These are phyloP conservation scores for Lasioglossum zephyrum DNA, from an alignment of 2,888 invertebrate genomes.

Conservation along the genomic window DNA sequence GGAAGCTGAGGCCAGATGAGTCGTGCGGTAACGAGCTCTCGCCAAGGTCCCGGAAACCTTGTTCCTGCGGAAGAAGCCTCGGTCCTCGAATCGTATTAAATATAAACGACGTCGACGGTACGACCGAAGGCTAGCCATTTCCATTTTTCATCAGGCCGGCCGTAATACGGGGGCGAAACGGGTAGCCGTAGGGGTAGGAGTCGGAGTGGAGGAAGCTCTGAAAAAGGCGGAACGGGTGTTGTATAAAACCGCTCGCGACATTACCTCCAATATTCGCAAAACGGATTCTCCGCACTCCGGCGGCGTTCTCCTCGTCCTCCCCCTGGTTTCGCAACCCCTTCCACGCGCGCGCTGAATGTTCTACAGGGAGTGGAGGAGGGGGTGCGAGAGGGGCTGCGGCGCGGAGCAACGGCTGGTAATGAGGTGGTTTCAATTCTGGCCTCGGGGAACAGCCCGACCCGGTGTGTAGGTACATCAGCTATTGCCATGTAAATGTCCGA, in stretches of 20 bases:
- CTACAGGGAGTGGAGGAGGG: background rate
- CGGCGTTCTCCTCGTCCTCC: constrained; percentile 70
- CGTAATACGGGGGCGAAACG: constrained; percentile 67
- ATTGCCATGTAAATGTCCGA: constrained; percentile 79
- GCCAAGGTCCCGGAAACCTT: background rate
- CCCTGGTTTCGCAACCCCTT: constrained; percentile 31
- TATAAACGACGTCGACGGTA: constrained; percentile 57
- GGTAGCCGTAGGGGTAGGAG: constrained; percentile 63
- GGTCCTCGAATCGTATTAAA: constrained; percentile 56
- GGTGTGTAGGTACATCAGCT: constrained; percentile 73
- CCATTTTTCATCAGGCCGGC: constrained; percentile 82
- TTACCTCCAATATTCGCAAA: constrained; percentile 84
- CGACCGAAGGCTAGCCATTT: constrained; percentile 78
- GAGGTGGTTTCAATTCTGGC: constrained; percentile 84
- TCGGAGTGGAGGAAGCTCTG: constrained; percentile 64
- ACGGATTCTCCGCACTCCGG: constrained; percentile 80
- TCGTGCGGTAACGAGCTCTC: background rate
- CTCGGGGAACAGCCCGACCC: constrained; percentile 77
- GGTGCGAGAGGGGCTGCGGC: background rate
- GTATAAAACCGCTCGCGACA: constrained; percentile 84
- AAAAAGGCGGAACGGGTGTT: constrained; percentile 75
- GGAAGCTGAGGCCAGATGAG: background rate
- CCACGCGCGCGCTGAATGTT: constrained; percentile 41
- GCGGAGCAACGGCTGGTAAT: constrained; percentile 74
- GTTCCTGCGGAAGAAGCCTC: background rate